Conservation (phyloP, 2,113 vertebrate genomes). For the Globicephala melas region DNA sequence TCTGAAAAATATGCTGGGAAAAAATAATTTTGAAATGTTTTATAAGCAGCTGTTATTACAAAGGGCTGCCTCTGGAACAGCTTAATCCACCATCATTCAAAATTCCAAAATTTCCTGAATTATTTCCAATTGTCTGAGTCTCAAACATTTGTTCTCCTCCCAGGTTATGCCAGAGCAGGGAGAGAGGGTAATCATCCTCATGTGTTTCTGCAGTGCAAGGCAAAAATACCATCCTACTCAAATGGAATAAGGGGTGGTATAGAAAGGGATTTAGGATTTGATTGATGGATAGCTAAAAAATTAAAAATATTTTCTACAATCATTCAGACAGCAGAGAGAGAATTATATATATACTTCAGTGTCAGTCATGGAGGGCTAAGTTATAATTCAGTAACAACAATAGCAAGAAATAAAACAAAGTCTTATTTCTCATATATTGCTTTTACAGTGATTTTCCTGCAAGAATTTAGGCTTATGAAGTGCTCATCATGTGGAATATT, state of each 20-base stretch:
- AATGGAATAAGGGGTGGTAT: not conserved
- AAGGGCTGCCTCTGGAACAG: not conserved
- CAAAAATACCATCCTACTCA: not conserved
- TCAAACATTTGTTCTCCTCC: not conserved
- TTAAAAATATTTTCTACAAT: not conserved
- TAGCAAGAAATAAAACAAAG: not conserved
- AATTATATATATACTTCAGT: not conserved
- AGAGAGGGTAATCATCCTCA: fast-evolving
- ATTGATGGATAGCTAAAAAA: not conserved
- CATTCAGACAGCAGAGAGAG: not conserved
- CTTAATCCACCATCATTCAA: not conserved
- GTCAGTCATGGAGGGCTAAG: not conserved
- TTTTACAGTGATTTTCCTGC: not conserved
- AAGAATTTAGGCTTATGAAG: not conserved
- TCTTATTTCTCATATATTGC: not conserved
- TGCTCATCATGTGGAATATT: not conserved
- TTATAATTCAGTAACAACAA: too few species aligned
- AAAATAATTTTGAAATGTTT: not conserved
- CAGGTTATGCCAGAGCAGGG: not conserved
- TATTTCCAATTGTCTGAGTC: not conserved
- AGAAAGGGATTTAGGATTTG: not conserved
- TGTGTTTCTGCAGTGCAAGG: not conserved
- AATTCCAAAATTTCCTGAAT: not conserved
- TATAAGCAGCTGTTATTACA: not conserved
- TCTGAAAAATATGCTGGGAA: not conserved